A percentile compares a stretch with the other conserved stretches of the same genome.
Conservation (phyloP, 1,140 invertebrate genomes). For the Drosophila takahashii region DNA sequence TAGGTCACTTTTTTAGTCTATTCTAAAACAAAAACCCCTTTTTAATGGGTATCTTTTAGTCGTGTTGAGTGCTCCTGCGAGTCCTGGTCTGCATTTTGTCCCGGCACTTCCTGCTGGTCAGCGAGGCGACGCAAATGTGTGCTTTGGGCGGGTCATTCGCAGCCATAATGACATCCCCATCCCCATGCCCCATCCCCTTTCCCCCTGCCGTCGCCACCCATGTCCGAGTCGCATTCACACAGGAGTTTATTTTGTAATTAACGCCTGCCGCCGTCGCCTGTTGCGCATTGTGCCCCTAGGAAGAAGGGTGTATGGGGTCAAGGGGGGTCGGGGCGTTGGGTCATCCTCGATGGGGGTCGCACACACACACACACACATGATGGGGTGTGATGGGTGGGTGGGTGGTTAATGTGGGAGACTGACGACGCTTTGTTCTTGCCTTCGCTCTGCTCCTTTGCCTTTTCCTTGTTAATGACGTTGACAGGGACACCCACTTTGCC, state of each 20-base stretch:
- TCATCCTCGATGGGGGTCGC: constrained; percentile 23
- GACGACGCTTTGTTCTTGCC: constrained; percentile 48
- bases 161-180: constrained; percentile 71
- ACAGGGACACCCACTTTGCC: constrained; percentile 42
- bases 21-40: background rate
- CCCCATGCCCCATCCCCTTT: too few relatives aligned
- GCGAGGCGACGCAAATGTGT: constrained; percentile 79
- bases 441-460: constrained; percentile 24
- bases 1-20: background rate
- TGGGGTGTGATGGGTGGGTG: background rate
- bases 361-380: constrained; percentile 37
- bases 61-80: background rate
- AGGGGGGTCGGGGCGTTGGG: background rate
- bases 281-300: constrained; percentile 69
- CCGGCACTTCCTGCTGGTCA: constrained; percentile 77
- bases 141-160: constrained; percentile 80
- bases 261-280: constrained; percentile 79
- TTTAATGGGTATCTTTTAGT: constrained; percentile 12
- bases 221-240: constrained; percentile 45
- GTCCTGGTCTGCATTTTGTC: constrained; percentile 70
- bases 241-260: constrained; percentile 84
- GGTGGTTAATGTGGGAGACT: constrained; percentile 22
- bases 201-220: background rate
- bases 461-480: constrained; percentile 77
- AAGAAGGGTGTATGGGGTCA: background rate